Base-by-base conservation (phyloP, 2,113 vertebrate genomes). In the Climacteris rufus region DNA sequence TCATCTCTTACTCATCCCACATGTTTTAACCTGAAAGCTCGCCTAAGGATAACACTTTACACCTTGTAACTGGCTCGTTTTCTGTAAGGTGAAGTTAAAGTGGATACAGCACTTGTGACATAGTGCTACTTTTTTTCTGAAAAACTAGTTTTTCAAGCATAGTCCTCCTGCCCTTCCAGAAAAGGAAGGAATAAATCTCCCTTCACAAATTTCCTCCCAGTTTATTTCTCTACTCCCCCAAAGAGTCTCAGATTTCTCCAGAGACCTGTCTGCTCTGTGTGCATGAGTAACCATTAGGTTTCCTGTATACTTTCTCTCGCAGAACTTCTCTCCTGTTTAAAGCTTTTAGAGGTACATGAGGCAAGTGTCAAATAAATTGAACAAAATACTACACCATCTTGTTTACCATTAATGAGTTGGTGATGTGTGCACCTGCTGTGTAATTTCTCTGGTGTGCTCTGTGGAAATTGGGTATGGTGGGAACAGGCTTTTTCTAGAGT, bases 231-330 rank as follows among this genome's bases (percentile, higher is more conserved):
- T 64, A 0, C 6, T 92, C 4, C 15, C 15, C 11, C 23, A 31
- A 39, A 47, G 15, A 33, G 13, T 37, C 19, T 70, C 13, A 20
- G 1, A 1, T 19, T 63, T 87, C 22, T 60, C 15, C 15, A 40
- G 31, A 72, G 31, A 60, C 5, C 2, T 59, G 22, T 49, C 6
- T 20, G 24, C 42, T 13, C 0, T 22, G 17, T 52, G 15, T 0
- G 1, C 10, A 13, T 8, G 13, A 21, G 19, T 30, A 35, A 68
- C 37, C 3, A 2, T 31, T 37, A 35, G 7, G 16, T 77, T 90
- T 72, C 42, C 14, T 27, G 0, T 40, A 5, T 42, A 10, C 37
- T 80, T 79, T 27, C 9, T 69, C 8, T 39, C 31, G 14, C 2
- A 50, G 6, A 76, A 35, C 11, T 52, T 17, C 14, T 79, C 18